Percentiles rank a stretch among this genome's conserved stretches.
Evolutionary conservation across 2,888 invertebrate genomes (phyloP).

Genomic region (Syrista parreyssii): DNA sequence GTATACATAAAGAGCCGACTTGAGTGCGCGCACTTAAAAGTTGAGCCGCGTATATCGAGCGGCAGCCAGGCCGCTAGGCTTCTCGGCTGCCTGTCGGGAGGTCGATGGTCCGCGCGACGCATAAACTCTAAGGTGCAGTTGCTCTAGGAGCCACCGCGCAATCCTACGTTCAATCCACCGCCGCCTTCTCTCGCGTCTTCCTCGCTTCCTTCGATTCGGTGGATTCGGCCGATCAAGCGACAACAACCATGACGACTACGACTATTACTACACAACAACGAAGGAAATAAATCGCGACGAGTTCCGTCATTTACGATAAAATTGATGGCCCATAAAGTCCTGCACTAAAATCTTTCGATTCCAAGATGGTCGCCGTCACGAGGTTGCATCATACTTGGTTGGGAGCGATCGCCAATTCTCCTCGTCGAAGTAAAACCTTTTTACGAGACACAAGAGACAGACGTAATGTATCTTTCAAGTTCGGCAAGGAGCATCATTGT

Average conservation of each 20-base stretch:
- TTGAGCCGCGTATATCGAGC: background rate
- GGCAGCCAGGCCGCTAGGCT: background rate
- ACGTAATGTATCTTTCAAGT: background rate
- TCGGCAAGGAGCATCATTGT: too few species aligned
- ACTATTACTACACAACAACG: too few species aligned
- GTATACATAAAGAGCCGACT: background rate
- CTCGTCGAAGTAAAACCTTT: slow-evolving; percentile 22
- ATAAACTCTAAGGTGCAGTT: background rate
- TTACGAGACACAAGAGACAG: slow-evolving; percentile 16
- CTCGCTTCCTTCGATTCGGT: background rate
- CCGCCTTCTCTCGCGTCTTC: background rate
- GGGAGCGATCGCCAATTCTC: slow-evolving; percentile 16
- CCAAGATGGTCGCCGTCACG: background rate
- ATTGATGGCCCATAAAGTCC: slow-evolving; percentile 25
- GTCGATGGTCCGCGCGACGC: background rate
- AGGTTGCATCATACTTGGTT: background rate
- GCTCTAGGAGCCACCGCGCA: too few species aligned
- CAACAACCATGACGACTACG: background rate
- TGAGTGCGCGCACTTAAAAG: background rate
- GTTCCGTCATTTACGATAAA: slow-evolving; percentile 24
- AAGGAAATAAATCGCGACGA: background rate
- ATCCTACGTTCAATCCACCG: background rate
- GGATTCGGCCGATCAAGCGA: background rate
- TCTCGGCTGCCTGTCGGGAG: background rate
- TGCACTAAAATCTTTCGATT: background rate